Evolutionary conservation across 2,888 invertebrate genomes (phyloP).

Genomic region (Tiliacea aurago): DNA sequence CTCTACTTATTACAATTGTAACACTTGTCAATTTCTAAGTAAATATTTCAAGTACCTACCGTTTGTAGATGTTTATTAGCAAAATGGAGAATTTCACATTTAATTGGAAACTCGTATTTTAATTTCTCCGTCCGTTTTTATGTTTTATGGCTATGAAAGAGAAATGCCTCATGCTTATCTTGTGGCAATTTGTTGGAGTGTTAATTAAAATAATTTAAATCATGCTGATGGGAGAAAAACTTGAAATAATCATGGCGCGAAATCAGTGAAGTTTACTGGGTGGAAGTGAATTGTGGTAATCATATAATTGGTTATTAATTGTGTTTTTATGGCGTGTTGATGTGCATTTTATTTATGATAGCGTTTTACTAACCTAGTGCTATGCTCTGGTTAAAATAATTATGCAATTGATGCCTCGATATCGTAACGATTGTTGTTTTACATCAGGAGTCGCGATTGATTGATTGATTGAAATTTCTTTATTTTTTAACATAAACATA

Average conservation of each 20-base stretch:
- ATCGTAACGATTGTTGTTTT: neutral
- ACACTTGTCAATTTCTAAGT: constrained; percentile 88
- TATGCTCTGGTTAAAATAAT: neutral
- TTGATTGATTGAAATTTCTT: no score
- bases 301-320: constrained; percentile 1
- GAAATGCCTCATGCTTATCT: constrained; percentile 49
- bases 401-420: neutral
- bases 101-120: constrained; percentile 43
- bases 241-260: constrained; percentile 3
- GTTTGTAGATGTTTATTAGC: constrained; percentile 46
- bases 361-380: neutral
- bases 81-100: constrained; percentile 36
- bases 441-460: neutral
- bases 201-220: constrained; percentile 47
- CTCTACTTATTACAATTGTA: constrained; percentile 83
- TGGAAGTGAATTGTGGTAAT: constrained; percentile 28
- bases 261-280: constrained; percentile 11
- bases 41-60: constrained; percentile 81
- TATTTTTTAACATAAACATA: no score
- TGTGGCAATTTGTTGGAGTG: constrained; percentile 36
- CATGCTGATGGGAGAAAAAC: constrained; percentile 38
- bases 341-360: neutral
- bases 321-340: constrained; percentile 9
- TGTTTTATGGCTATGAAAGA: constrained; percentile 51
- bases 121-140: constrained; percentile 38